Evolutionary conservation across 2,888 invertebrate genomes (phyloP).

Genomic region (Andrena chrysosceles): DNA sequence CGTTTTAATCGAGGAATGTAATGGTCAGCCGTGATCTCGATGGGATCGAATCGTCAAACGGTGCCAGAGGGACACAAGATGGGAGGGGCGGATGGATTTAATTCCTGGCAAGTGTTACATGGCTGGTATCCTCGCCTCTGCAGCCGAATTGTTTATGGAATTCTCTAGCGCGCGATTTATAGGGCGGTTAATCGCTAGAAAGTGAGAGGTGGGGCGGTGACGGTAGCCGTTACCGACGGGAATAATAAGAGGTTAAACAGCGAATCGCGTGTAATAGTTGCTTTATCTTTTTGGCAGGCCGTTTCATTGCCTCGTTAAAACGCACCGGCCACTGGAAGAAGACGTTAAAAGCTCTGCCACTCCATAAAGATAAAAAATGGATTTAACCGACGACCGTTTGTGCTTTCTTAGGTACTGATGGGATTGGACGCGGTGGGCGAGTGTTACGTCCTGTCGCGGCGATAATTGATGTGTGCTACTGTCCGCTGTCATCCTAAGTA

Average conservation of each 20-base stretch:
- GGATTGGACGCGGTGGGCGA: not conserved
- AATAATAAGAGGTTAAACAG: constrained; percentile 45
- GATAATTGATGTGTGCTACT: no score
- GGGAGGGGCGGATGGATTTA: not conserved
- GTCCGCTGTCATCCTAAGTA: no score
- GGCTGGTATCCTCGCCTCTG: not conserved
- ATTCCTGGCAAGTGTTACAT: not conserved
- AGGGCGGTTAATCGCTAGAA: constrained; percentile 26
- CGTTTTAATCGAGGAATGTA: constrained; percentile 1
- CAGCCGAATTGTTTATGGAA: constrained; percentile 9
- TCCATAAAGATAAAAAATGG: constrained; percentile 67
- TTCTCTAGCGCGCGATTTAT: constrained; percentile 14
- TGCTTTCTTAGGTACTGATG: not conserved
- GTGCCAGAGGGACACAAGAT: not conserved
- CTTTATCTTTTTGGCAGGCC: constrained; percentile 68
- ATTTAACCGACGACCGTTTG: constrained; percentile 37
- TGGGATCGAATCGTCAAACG: not conserved
- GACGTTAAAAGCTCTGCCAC: constrained; percentile 54
- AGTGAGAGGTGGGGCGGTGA: not conserved
- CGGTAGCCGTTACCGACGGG: constrained; percentile 19
- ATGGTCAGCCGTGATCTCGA: constrained; percentile 9
- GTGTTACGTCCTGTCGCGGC: no score
- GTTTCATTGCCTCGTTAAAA: constrained; percentile 69
- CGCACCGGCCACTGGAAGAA: constrained; percentile 53
- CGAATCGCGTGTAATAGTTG: constrained; percentile 47